phyloP scores from a whole-genome alignment of 2,888 invertebrate genomes.

The Nysson spinosus region DNA sequence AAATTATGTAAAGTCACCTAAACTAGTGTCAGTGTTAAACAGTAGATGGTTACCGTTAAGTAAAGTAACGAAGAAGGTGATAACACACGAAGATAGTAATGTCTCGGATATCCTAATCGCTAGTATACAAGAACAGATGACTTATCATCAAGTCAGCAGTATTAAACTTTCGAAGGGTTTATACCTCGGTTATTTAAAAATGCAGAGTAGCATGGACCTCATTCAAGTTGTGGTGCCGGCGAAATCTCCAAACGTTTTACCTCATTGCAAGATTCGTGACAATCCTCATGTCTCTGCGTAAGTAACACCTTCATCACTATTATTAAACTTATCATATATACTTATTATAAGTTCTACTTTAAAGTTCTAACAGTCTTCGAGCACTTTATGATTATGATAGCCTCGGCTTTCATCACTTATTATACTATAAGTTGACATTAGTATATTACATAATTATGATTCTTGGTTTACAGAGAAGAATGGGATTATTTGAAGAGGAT shows the following conservation, averaged over 20 bases:
- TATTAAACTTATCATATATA: no score
- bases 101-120: constrained; percentile 91
- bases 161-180: constrained; percentile 91
- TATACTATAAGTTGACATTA: no score
- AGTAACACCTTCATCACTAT: constrained; percentile 75
- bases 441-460: no score
- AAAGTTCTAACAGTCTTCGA: no score
- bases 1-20: constrained; percentile 88
- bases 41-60: constrained; percentile 95
- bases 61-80: constrained; percentile 88
- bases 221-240: constrained; percentile 95
- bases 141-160: constrained; percentile 88
- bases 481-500: constrained; percentile 91
- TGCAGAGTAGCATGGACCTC: constrained; percentile 96
- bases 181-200: constrained; percentile 96
- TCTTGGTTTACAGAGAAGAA: constrained; percentile 94
- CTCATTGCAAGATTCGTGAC: constrained; percentile 94
- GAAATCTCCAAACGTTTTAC: constrained; percentile 95
- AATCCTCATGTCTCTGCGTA: constrained; percentile 97
- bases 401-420: no score
- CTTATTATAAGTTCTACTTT: no score
- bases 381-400: no score
- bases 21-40: constrained; percentile 92
- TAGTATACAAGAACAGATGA: constrained; percentile 89
- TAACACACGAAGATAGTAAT: constrained; percentile 85